A percentile compares a stretch with the other conserved stretches of the same genome.
Evolutionary conservation across 2,888 invertebrate species (phyloP).

Genomic region (Oscheius sp.): DNA sequence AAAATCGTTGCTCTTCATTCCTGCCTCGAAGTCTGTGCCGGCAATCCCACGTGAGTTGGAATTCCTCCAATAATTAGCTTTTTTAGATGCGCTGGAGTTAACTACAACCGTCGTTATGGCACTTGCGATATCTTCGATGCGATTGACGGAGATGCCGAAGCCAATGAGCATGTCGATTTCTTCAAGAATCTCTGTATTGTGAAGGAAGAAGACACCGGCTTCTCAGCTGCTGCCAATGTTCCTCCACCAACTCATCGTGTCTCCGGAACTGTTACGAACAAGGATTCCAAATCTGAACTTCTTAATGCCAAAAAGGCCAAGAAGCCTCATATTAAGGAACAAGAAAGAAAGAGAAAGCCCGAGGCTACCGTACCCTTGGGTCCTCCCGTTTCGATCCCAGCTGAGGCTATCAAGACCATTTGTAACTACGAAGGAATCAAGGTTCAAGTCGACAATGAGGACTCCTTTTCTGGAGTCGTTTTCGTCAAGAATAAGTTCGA

Average conservation of each 20-base stretch:
- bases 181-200: slow-evolving; percentile 69
- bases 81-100: slow-evolving; percentile 66
- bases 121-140: slow-evolving; percentile 65
- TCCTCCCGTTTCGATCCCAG: slow-evolving; percentile 59
- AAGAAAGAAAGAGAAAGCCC: slow-evolving; percentile 46
- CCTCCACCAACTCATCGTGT: slow-evolving; percentile 55
- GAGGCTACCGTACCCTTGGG: slow-evolving; percentile 52
- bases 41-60: slow-evolving; percentile 54
- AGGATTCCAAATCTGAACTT: slow-evolving; percentile 42
- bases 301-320: slow-evolving; percentile 41
- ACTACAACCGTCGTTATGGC: slow-evolving; percentile 68
- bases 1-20: slow-evolving; percentile 63
- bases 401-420: slow-evolving; percentile 66
- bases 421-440: slow-evolving; percentile 71
- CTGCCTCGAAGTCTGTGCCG: slow-evolving; percentile 65
- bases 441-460: slow-evolving; percentile 62
- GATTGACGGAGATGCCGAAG: slow-evolving; percentile 58
- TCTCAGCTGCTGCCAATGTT: slow-evolving; percentile 65
- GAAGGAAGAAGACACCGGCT: slow-evolving; percentile 65
- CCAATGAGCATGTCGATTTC: slow-evolving; percentile 67
- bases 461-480: slow-evolving; percentile 68
- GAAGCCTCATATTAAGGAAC: slow-evolving; percentile 54
- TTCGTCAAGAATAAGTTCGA: slow-evolving; percentile 70
- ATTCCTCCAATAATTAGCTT: neutral
- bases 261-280: slow-evolving; percentile 49